Evolutionary conservation across 2,797 vertebrate genomes (phyloP).

Genomic region (Sebastes kiyomatsui): DNA sequence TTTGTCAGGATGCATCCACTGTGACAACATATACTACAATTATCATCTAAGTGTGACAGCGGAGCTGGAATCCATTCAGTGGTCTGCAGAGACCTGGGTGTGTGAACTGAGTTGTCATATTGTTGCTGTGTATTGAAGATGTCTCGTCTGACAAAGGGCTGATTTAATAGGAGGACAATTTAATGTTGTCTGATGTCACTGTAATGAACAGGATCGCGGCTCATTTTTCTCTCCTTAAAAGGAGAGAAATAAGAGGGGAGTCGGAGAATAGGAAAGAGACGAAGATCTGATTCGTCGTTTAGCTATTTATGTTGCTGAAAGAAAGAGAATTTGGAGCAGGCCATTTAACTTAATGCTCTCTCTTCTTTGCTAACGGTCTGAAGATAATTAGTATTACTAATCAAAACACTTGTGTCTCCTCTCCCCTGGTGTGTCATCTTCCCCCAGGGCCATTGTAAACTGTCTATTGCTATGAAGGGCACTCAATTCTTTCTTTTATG

Average conservation of each 20-base stretch:
- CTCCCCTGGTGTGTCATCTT: slow-evolving; percentile 63
- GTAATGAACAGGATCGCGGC: slow-evolving; percentile 61
- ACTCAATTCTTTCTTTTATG: slow-evolving; percentile 64
- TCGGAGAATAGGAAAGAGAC: slow-evolving; percentile 47
- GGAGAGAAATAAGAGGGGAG: slow-evolving; percentile 28
- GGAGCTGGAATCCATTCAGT: slow-evolving; percentile 45
- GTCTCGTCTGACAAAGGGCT: slow-evolving; percentile 45
- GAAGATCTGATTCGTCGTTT: slow-evolving; percentile 54
- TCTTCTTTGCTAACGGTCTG: slow-evolving; percentile 72
- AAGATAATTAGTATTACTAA: slow-evolving; percentile 79
- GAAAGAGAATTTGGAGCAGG: slow-evolving; percentile 71
- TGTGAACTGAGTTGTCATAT: slow-evolving; percentile 36
- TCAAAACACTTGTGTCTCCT: slow-evolving; percentile 74
- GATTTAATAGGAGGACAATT: slow-evolving; percentile 56
- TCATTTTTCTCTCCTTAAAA: slow-evolving; percentile 59
- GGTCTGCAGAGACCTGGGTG: slow-evolving; percentile 49
- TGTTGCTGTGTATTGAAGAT: slow-evolving; percentile 31
- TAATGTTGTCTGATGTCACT: slow-evolving; percentile 61
- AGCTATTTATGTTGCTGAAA: slow-evolving; percentile 71
- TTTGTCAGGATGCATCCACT: slow-evolving; percentile 68
- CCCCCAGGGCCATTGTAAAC: slow-evolving; percentile 58
- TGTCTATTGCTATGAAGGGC: slow-evolving; percentile 60
- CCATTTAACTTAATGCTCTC: slow-evolving; percentile 77
- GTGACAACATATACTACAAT: slow-evolving; percentile 76
- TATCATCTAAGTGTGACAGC: slow-evolving; percentile 67